Evolutionary conservation across 2,888 invertebrate species (phyloP).

Genomic region (Macrophya alboannulata): DNA sequence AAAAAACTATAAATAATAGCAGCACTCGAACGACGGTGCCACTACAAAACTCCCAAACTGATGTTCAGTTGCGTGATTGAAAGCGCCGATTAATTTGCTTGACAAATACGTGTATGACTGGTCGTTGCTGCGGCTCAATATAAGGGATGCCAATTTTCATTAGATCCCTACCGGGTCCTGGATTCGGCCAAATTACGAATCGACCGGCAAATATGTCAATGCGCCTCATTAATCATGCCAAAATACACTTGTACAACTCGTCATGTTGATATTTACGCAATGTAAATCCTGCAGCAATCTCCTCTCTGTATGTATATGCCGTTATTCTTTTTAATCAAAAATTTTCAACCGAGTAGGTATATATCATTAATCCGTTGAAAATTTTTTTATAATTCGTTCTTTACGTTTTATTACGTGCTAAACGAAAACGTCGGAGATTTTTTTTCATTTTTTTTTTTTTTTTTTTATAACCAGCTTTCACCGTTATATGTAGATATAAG

Average conservation of each 20-base stretch:
- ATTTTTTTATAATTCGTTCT: neutral
- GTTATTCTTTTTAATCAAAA: neutral
- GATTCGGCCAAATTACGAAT: conserved; percentile 40
- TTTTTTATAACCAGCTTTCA: neutral
- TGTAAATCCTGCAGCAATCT: conserved; percentile 3
- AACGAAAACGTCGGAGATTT: neutral
- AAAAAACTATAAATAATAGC: conserved; percentile 13
- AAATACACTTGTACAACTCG: conserved; percentile 30
- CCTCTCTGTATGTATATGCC: neutral
- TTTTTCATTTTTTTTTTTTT: no score
- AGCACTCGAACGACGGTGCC: neutral
- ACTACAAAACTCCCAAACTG: neutral
- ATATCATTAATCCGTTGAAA: neutral
- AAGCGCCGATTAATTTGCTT: conserved; percentile 33
- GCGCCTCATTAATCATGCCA: conserved; percentile 44
- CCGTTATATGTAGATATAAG: no score
- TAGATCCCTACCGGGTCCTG: conserved; percentile 22
- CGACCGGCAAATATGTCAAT: conserved; percentile 42
- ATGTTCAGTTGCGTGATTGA: conserved; percentile 11
- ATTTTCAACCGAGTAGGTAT: neutral
- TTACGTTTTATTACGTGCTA: neutral
- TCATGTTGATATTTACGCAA: conserved; percentile 11
- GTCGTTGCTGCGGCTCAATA: neutral
- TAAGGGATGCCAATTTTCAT: conserved; percentile 48
- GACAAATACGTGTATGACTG: conserved; percentile 28